Evolutionary conservation across 2,888 invertebrate species (phyloP).

Genomic region (Galerucella pusilla): DNA sequence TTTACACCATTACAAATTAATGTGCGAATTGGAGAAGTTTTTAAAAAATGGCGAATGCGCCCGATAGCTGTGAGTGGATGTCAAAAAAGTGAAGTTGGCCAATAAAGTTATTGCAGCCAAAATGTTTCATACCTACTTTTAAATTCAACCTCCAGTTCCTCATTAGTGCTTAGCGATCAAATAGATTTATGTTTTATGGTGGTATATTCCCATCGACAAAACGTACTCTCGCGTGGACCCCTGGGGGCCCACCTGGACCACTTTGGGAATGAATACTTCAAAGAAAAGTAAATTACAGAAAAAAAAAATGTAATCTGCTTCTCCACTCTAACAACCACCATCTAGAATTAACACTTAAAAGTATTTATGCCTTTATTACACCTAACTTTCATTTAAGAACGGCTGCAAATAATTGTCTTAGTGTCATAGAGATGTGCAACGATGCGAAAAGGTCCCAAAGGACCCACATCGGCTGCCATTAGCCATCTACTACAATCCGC

Average conservation of each 20-base stretch:
- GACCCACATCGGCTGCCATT: conserved; percentile 69
- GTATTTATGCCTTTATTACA: conserved; percentile 11
- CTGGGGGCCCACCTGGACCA: too few species aligned
- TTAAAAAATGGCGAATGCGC: background rate
- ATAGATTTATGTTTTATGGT: too few species aligned
- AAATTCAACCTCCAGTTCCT: too few species aligned
- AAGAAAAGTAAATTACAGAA: background rate
- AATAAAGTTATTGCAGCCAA: too few species aligned
- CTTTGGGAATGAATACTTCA: too few species aligned
- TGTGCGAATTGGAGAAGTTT: background rate
- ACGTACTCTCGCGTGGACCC: too few species aligned
- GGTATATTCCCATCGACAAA: too few species aligned
- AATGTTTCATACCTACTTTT: too few species aligned
- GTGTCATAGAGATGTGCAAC: conserved; percentile 67
- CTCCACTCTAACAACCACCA: background rate
- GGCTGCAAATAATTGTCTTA: conserved; percentile 52
- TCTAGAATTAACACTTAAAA: background rate
- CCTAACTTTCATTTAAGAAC: conserved; percentile 3
- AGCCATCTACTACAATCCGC: conserved; percentile 62
- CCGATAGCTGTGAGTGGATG: background rate
- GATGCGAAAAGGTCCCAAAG: conserved; percentile 62
- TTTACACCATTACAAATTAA: too few species aligned
- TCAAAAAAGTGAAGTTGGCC: too few species aligned
- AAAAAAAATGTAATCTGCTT: background rate
- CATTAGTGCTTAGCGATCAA: too few species aligned